Evolutionary conservation across 2,797 vertebrate species (phyloP).

Genomic region (Yasuhikotakia modesta): DNA sequence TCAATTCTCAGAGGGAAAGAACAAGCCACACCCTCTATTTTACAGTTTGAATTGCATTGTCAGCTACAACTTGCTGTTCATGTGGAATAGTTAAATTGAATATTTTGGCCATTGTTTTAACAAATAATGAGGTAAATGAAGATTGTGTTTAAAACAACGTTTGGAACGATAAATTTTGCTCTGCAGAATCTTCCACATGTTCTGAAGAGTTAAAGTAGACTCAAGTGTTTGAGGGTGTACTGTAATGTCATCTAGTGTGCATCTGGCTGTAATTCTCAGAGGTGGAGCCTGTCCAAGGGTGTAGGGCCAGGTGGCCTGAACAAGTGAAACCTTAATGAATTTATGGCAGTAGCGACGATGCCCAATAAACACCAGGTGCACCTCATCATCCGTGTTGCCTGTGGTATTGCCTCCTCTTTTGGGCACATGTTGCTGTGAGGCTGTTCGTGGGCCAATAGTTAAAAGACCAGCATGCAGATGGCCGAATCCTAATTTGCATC

Average conservation of each 20-base stretch:
- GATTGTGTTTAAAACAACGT: neutral
- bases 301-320: constrained; percentile 22
- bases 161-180: neutral
- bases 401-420: constrained; percentile 8
- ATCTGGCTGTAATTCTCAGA: constrained; percentile 11
- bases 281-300: constrained; percentile 17
- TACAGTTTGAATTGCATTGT: no score
- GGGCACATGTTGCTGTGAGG: constrained; percentile 16
- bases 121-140: no score
- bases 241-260: constrained; percentile 11
- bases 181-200: no score
- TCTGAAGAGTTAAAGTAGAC: neutral
- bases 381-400: constrained; percentile 28
- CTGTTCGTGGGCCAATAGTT: neutral
- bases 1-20: no score
- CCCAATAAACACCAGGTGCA: constrained; percentile 45
- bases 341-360: constrained; percentile 4
- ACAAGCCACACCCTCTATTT: no score
- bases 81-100: no score
- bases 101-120: no score
- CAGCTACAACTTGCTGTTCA: no score
- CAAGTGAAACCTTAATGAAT: constrained; percentile 28
- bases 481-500: constrained; percentile 2
- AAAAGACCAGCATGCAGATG: neutral
- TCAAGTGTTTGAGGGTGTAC: neutral